These are phyloP conservation scores for Spodoptera picta DNA, from an alignment of 2,888 invertebrate species.

Conservation along the genomic window DNA sequence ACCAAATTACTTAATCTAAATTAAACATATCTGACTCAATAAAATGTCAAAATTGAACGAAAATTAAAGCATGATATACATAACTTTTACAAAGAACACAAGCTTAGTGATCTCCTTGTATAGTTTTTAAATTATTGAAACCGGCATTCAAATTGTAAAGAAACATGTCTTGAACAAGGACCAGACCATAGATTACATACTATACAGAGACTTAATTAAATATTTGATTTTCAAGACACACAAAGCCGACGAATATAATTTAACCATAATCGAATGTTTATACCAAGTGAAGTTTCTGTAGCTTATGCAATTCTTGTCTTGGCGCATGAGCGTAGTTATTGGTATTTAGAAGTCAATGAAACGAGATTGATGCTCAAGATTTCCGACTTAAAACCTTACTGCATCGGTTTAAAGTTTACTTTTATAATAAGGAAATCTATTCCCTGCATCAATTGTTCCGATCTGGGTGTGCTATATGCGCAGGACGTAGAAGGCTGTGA, in stretches of 20 bases:
- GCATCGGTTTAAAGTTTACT: too few relatives aligned
- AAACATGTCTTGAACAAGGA: slow-evolving; percentile 40
- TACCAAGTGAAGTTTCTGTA: slow-evolving; percentile 15
- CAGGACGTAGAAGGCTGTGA: too few relatives aligned
- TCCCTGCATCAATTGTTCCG: too few relatives aligned
- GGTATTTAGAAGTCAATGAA: background rate
- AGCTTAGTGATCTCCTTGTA: background rate
- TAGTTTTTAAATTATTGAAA: slow-evolving; percentile 20
- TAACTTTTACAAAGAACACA: background rate
- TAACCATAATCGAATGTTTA: background rate
- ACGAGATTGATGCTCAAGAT: background rate
- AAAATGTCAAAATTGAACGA: background rate
- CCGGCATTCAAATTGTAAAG: slow-evolving; percentile 3
- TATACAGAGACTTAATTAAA: slow-evolving; percentile 16
- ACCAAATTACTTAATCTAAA: slow-evolving; percentile 33
- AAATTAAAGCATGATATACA: slow-evolving; percentile 3
- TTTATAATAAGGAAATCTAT: too few relatives aligned
- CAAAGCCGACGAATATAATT: slow-evolving; percentile 1
- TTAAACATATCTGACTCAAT: background rate
- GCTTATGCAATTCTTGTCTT: slow-evolving; percentile 26
- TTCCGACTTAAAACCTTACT: too few relatives aligned
- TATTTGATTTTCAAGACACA: background rate
- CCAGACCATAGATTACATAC: slow-evolving; percentile 25
- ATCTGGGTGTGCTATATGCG: too few relatives aligned
- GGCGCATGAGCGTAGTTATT: slow-evolving; percentile 15